Conservation (phyloP, 92 coral and sea anemone species). For the Siderastrea radians region DNA sequence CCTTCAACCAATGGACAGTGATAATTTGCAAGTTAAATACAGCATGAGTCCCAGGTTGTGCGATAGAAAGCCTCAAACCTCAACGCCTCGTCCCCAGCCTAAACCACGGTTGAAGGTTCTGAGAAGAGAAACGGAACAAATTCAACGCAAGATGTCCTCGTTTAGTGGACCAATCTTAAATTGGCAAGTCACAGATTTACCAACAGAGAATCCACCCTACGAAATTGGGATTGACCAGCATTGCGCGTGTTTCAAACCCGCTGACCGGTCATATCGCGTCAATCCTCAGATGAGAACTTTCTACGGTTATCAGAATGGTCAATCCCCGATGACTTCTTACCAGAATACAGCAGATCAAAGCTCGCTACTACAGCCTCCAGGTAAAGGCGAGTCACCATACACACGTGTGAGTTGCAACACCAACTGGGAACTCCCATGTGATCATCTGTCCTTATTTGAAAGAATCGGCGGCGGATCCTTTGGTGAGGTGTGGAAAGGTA, state of each 20-base stretch:
- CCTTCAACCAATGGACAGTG: constrained; percentile 17
- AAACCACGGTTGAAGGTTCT: not conserved
- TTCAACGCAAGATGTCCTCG: not conserved
- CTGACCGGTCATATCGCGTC: not conserved
- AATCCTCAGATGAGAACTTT: not conserved
- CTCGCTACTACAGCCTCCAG: not conserved
- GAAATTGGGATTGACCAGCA: not conserved
- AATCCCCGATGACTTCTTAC: not conserved
- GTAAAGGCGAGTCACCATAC: constrained; percentile 24
- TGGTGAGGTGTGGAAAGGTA: constrained; percentile 49
- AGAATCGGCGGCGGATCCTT: constrained; percentile 45
- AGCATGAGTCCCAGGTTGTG: not conserved
- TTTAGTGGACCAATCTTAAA: not conserved
- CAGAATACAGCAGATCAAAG: constrained; percentile 1
- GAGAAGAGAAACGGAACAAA: not conserved
- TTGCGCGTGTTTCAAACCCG: not conserved
- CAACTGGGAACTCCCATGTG: constrained; percentile 35
- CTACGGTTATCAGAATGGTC: constrained; percentile 1
- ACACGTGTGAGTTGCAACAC: not conserved
- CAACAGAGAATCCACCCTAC: no score
- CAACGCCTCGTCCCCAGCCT: not conserved
- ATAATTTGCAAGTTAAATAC: not conserved
- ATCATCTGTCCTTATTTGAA: constrained; percentile 3
- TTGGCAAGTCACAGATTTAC: not conserved
- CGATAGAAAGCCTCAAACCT: not conserved